Base-by-base conservation (phyloP, 2,888 invertebrate species). In the Cecidostiba fungosa region DNA sequence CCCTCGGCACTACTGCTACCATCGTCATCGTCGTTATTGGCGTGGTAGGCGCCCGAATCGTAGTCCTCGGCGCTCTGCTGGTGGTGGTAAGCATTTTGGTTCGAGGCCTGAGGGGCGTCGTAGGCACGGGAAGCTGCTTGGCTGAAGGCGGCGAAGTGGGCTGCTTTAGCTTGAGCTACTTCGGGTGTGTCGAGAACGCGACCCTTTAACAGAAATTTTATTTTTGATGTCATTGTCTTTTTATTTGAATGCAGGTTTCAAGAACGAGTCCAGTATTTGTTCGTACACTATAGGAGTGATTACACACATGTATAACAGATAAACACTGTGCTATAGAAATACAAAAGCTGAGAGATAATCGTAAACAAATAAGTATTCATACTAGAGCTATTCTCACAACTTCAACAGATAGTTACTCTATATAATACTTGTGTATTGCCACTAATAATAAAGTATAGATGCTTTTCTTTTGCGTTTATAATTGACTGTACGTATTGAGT, bases 181-280 rank as follows among this genome's bases (percentile, higher is more conserved):
- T 91, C 92, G 23, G 91, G 90, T 26, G 91, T 91, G 85, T 91
- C 92, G 19, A 89, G 59, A 8, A 90, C 90, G 32, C 89, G 88
- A 12, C 90, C 89, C 82, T 90, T 14, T 10, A 62, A 54, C 10
- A 43, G 23, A 16, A 29, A 5, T 4, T 70, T 70, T 12, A 2
- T 62, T 10, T 23, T 26, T n/a, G n/a, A n/a, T n/a, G n/a, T n/a
- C n/a, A n/a, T n/a, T n/a, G n/a, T n/a, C n/a, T n/a, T n/a, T n/a
- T n/a, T n/a, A n/a, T n/a, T n/a, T n/a, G n/a, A n/a, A n/a, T n/a
- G n/a, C n/a, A n/a, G 19, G n/a, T 54, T 43, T 43, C 12, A 14
- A 43, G 2, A 43, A 43, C 10, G 1, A 54, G 16, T 54, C 0
- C 54, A n/a, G n/a, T 54, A 54, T n/a, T 54, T 54, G 50, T 59